Base-by-base conservation (phyloP, 2,797 vertebrate species). In the Hafferia zeledoni region DNA sequence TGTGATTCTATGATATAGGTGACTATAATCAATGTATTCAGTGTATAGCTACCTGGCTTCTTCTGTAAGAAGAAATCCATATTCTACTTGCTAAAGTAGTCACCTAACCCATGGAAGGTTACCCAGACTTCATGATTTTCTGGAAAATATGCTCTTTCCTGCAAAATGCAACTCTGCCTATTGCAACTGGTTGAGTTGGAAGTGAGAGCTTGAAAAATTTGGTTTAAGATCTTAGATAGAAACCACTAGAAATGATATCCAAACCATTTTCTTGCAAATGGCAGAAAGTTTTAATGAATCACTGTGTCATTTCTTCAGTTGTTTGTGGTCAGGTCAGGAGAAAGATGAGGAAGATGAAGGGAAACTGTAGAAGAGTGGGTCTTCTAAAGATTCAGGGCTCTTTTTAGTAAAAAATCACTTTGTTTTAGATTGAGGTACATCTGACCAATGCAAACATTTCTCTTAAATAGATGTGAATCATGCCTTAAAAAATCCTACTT, bases 351-450 rank as follows among this genome's bases (percentile, higher is more conserved):
- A 28, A 56, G 33, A 16, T 37, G 41, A 56, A 64, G 11, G 15
- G 47, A 83, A 83, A 44, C 22, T 5, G 6, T 22, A 31, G 18
- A 52, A 64, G 19, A 57, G 24, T 35, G 18, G 3, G 3, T 63
- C 77, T 83, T 52, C 11, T 70, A 23, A 86, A 88, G 19, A 17
- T 37, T 57, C 10, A 49, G 11, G 7, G 13, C 13, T 81, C 9
- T 17, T 7, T 77, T 68, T 33, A 59, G 22, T 44, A 31, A 53
- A 41, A 5, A 1, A 4, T 7, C 1, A 1, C 23, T 7, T 2
- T 41, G 14, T 1, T 87, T 87, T 39, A 74, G 22, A 35, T 39
- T 27, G 17, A 81, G 44, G 30, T 30, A 41, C 2, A 37, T 11
- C 8, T 57, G 46, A 68, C 7, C 31, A 47, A 16, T 31, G 30